These are phyloP conservation scores for Nineta flava DNA, from an alignment of 2,888 invertebrate genomes.

Conservation along the genomic window DNA sequence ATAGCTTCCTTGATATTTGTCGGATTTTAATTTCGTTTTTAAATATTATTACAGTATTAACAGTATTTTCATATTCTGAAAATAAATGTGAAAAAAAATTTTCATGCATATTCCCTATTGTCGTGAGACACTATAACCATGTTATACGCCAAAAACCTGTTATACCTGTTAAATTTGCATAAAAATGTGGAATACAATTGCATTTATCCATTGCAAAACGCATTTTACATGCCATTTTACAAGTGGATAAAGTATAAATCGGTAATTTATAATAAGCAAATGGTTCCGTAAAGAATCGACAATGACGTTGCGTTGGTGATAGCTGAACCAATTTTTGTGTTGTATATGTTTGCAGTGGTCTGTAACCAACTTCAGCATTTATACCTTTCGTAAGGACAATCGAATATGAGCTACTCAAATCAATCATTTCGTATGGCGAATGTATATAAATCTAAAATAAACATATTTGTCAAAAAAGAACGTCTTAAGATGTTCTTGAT, in stretches of 20 bases:
- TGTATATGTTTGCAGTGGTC: slow-evolving; percentile 32
- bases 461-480: too few species aligned
- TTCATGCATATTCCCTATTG: too few species aligned
- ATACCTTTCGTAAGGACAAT: slow-evolving; percentile 22
- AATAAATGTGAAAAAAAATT: too few species aligned
- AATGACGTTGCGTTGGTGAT: slow-evolving; percentile 30
- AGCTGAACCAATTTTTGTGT: slow-evolving; percentile 30
- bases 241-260: slow-evolving; percentile 39
- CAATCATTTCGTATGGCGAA: slow-evolving; percentile 39
- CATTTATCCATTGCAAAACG: slow-evolving; percentile 32
- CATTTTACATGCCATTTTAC: slow-evolving; percentile 38
- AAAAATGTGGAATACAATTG: slow-evolving; percentile 43
- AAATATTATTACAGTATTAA: too few species aligned
- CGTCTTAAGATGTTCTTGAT: too few species aligned
- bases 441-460: slow-evolving; percentile 37
- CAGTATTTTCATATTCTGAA: too few species aligned
- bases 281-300: slow-evolving; percentile 38
- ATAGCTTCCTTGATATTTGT: too few species aligned
- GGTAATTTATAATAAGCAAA: slow-evolving; percentile 20
- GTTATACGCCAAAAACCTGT: too few species aligned
- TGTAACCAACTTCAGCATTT: slow-evolving; percentile 27
- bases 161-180: slow-evolving; percentile 29
- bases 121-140: too few species aligned
- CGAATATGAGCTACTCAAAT: slow-evolving; percentile 24
- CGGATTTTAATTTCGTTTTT: too few species aligned